Percentiles rank a stretch among this genome's conserved stretches.
phyloP scores from a whole-genome alignment of 2,888 invertebrate genomes.

The Pheosia tremula region DNA sequence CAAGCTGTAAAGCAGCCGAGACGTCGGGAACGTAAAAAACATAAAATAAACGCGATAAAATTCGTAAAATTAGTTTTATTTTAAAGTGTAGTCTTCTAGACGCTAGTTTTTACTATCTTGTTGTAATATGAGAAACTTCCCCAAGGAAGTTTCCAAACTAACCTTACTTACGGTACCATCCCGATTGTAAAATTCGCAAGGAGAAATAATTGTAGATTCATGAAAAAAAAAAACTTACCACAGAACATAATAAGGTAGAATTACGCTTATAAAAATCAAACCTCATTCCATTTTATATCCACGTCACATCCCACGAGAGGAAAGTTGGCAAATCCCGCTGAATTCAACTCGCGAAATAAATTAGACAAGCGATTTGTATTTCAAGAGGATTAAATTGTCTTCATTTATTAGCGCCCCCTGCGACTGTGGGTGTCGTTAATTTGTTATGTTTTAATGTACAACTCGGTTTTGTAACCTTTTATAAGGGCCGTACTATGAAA shows the following conservation, averaged over 20 bases:
- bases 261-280: neutral
- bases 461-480: conserved; percentile 2
- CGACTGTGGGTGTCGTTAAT: conserved; percentile 40
- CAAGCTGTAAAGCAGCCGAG: too few relatives aligned
- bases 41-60: too few relatives aligned
- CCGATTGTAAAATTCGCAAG: too few relatives aligned
- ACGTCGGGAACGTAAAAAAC: too few relatives aligned
- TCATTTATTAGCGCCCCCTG: conserved; percentile 62
- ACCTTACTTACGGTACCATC: too few relatives aligned
- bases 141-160: too few relatives aligned
- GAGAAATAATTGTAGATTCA: too few relatives aligned
- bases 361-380: conserved; percentile 69
- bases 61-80: too few relatives aligned
- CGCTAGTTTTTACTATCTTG: too few relatives aligned
- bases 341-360: conserved; percentile 66
- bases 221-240: neutral
- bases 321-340: conserved; percentile 53
- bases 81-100: too few relatives aligned
- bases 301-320: conserved; percentile 37
- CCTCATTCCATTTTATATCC: conserved; percentile 31
- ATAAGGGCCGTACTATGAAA: neutral
- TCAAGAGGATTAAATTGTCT: conserved; percentile 68
- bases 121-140: too few relatives aligned
- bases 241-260: neutral
- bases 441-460: conserved; percentile 14